Evolutionary conservation across 2,113 vertebrate genomes (phyloP).

Genomic region (Archocentrus centrarchus): DNA sequence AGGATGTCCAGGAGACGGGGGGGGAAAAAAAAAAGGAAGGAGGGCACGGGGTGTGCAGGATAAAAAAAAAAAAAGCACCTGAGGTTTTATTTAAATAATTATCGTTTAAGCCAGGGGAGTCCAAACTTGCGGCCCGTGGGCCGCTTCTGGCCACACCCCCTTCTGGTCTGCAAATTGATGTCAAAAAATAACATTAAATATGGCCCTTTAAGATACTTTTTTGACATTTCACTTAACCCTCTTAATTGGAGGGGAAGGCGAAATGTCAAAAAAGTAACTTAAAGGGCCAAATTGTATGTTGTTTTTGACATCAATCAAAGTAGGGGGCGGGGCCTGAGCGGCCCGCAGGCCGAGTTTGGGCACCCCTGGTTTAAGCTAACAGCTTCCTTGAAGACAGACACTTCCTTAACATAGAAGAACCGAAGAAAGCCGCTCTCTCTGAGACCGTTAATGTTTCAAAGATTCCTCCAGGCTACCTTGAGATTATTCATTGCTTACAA

Average conservation of each 20-base stretch:
- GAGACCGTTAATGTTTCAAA: conserved; percentile 63
- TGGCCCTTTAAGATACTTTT: too few species aligned
- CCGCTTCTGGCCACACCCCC: too few species aligned
- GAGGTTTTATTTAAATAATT: conserved; percentile 58
- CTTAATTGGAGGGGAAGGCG: too few species aligned
- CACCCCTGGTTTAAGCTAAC: conserved; percentile 33
- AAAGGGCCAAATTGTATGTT: too few species aligned
- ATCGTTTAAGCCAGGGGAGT: conserved; percentile 33
- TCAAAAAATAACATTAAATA: too few species aligned
- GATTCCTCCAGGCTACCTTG: conserved; percentile 51
- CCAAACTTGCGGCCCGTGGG: too few species aligned
- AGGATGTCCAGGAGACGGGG: background rate
- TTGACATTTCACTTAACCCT: too few species aligned
- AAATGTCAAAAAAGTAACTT: too few species aligned
- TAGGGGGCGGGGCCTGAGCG: too few species aligned
- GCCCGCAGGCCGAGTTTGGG: too few species aligned
- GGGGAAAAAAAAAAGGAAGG: background rate
- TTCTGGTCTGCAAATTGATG: too few species aligned
- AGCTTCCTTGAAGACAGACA: conserved; percentile 45
- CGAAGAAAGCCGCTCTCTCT: conserved; percentile 37
- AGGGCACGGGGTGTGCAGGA: background rate
- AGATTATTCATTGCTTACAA: conserved; percentile 65
- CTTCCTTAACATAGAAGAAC: conserved; percentile 30
- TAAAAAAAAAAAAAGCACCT: conserved; percentile 12
- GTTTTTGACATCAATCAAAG: too few species aligned